phyloP scores from a whole-genome alignment of 2,888 invertebrate genomes.

The Sesia bembeciformis region DNA sequence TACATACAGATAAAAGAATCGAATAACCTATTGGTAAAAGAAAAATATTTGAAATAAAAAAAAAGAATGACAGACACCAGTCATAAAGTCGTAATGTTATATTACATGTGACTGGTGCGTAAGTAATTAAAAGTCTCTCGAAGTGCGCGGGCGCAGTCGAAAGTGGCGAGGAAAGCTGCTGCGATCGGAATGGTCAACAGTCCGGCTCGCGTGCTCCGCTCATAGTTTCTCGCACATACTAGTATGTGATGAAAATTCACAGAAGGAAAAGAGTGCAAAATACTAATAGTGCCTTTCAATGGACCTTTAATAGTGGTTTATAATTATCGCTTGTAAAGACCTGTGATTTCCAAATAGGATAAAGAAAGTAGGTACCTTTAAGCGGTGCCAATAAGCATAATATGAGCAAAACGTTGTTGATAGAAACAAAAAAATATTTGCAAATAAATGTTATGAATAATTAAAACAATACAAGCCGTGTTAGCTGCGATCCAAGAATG shows the following conservation, averaged over 20 bases:
- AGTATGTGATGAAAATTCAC: slow-evolving; percentile 14
- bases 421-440: too few relatives aligned
- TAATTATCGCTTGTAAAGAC: too few relatives aligned
- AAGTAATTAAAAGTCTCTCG: slow-evolving; percentile 57
- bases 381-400: background rate
- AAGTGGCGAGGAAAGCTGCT: slow-evolving; percentile 66
- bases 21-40: too few relatives aligned
- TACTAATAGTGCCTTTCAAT: background rate
- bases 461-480: too few relatives aligned
- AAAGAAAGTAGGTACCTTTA: background rate
- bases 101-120: slow-evolving; percentile 24
- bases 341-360: background rate
- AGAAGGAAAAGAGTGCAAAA: slow-evolving; percentile 4
- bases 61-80: background rate
- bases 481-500: too few relatives aligned
- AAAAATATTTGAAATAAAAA: too few relatives aligned
- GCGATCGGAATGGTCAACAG: slow-evolving; percentile 52
- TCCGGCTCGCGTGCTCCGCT: slow-evolving; percentile 35
- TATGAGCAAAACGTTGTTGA: too few relatives aligned
- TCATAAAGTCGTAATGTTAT: slow-evolving; percentile 4
- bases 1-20: too few relatives aligned
- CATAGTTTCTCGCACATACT: slow-evolving; percentile 24
- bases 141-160: slow-evolving; percentile 43
- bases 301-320: background rate
- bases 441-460: too few relatives aligned